A percentile compares a stretch with the other conserved stretches of the same genome.
phyloP scores from a whole-genome alignment of 2,888 invertebrate species.

The Tetramorium bicarinatum region DNA sequence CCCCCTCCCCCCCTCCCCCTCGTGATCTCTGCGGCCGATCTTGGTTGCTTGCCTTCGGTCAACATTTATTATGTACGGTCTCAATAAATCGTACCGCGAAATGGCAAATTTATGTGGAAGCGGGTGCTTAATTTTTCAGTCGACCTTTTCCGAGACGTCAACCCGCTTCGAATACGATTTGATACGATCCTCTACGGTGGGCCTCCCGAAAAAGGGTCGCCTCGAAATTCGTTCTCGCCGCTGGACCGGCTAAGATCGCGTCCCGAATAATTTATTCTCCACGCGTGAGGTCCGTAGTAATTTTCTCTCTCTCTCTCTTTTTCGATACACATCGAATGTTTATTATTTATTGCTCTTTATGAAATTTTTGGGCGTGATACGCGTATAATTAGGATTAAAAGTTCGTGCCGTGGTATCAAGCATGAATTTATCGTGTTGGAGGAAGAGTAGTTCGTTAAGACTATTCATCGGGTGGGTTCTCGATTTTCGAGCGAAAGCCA shows the following conservation, averaged over 20 bases:
- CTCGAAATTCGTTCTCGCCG: slow-evolving; percentile 43
- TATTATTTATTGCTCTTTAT: slow-evolving; percentile 23
- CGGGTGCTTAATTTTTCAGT: slow-evolving; percentile 76
- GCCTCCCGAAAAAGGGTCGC: slow-evolving; percentile 30
- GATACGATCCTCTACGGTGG: slow-evolving; percentile 47
- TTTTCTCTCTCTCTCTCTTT: slow-evolving; percentile 28
- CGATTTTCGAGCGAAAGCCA: slow-evolving; percentile 57
- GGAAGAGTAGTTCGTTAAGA: slow-evolving; percentile 44
- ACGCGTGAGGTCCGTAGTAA: slow-evolving; percentile 42
- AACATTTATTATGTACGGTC: slow-evolving; percentile 79
- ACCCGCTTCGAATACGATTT: slow-evolving; percentile 52
- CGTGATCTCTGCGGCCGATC: slow-evolving; percentile 32
- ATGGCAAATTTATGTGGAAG: slow-evolving; percentile 83
- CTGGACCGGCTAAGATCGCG: slow-evolving; percentile 15
- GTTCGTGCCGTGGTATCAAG: neutral
- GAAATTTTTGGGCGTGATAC: slow-evolving; percentile 4
- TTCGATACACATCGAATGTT: slow-evolving; percentile 41
- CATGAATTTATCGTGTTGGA: slow-evolving; percentile 22
- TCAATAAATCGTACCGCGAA: slow-evolving; percentile 80
- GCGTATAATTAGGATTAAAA: slow-evolving; percentile 33
- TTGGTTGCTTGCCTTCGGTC: slow-evolving; percentile 66
- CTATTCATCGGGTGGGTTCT: slow-evolving; percentile 51
- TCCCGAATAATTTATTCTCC: slow-evolving; percentile 43
- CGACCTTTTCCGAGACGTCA: slow-evolving; percentile 66
- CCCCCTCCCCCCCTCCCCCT: neutral